Evolutionary conservation across 1,140 invertebrate genomes (phyloP), one percentile per base, ranked within the genome.

Genomic region (Chironomus tepperi): DNA sequence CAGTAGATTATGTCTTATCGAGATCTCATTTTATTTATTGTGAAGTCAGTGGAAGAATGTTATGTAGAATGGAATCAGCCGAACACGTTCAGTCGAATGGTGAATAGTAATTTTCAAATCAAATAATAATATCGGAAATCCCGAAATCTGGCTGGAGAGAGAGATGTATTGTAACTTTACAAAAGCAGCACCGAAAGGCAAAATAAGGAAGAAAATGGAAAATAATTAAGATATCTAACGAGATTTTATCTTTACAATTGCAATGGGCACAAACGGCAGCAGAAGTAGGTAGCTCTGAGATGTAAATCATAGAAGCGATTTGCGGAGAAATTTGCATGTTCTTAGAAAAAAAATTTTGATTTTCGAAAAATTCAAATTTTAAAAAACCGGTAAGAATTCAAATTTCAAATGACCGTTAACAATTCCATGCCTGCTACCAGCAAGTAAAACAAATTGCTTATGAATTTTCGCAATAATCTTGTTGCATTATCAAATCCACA

Each of bases 21-120:
- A 15, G 65, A 70, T 70, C 65, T 10, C 16, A 70, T 8, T 70
- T 19, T 70, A 57, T 57, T 57, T 57, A 70, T 70, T 21, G 65
- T 70, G 65, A 70, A 19, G n/a, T 21, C 24, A 34, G 24, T 34
- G 24, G 24, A 34, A 34, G 24, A 34, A 34, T 34, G 24, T 34
- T 34, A 18, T 9, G 65, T 5, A 10, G 65, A 18, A 18, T 70
- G 65, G 18, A 70, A 70, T 18, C 16, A 21, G 18, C n/a, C 65
- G 19, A 70, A 21, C 65, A 70, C n/a, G 24, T 34, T 34, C 5
- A 34, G 18, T 70, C 18, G 16, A 21, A 70, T 70, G n/a, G 47
- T 18, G 65, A 70, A 70, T 70, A 70, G 65, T 70, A 70, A 70
- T 70, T 70, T 70, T 70, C 65, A 70, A 70, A 70, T 70, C 65